Conservation (phyloP, 1,140 invertebrate species). For the Drosophila prosaltans region DNA sequence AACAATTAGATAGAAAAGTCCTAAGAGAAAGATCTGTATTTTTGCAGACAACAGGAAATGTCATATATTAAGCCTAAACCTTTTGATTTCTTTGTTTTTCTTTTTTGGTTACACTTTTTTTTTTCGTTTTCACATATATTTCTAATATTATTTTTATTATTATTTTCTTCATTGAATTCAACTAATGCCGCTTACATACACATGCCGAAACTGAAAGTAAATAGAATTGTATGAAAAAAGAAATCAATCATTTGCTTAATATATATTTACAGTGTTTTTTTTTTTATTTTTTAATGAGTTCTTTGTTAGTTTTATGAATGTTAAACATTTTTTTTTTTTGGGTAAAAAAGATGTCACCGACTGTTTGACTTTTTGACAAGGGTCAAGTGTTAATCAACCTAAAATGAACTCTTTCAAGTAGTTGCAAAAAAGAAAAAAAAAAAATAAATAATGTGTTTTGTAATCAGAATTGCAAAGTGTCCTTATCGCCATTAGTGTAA, state of each 20-base stretch:
- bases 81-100: background rate
- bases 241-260: too few relatives aligned
- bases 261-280: background rate
- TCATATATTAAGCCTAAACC: too few relatives aligned
- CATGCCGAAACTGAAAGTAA: slow-evolving; percentile 4
- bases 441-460: background rate
- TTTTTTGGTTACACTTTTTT: background rate
- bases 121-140: background rate
- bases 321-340: too few relatives aligned
- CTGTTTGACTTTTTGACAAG: slow-evolving; percentile 7
- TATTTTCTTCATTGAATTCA: background rate
- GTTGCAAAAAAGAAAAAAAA: background rate
- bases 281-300: background rate
- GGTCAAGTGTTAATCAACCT: slow-evolving; percentile 7
- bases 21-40: too few relatives aligned
- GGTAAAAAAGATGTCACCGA: background rate
- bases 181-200: background rate
- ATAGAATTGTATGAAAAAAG: background rate
- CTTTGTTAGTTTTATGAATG: background rate
- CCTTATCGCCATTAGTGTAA: background rate
- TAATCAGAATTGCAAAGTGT: background rate
- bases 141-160: background rate
- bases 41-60: too few relatives aligned
- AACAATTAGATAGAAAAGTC: too few relatives aligned
- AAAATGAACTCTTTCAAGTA: slow-evolving; percentile 5